These are phyloP conservation scores for Nesogale talazaci DNA, from an alignment of 2,113 vertebrate species.

Conservation along the genomic window DNA sequence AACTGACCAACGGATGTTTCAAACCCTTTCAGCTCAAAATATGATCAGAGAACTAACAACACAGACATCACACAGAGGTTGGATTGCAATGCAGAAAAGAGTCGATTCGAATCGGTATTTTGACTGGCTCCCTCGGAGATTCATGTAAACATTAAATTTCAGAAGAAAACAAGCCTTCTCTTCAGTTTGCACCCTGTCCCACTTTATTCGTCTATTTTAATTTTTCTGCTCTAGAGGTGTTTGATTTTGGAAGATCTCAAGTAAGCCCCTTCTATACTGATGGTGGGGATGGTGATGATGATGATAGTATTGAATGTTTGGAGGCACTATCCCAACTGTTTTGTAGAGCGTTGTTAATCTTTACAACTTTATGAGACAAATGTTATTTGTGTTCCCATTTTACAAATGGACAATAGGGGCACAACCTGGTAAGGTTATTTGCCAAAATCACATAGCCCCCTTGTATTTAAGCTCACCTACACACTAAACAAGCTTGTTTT, in stretches of 20 bases:
- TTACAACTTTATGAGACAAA: neutral
- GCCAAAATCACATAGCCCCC: neutral
- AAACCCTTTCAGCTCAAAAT: neutral
- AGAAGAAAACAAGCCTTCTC: conserved; percentile 16
- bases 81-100: neutral
- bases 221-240: neutral
- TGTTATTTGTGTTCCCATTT: neutral
- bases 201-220: neutral
- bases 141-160: conserved; percentile 2
- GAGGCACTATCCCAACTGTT: neutral
- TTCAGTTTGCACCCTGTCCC: conserved; percentile 1
- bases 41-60: neutral
- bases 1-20: conserved; percentile 41
- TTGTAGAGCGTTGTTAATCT: neutral
- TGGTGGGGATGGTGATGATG: neutral
- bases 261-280: neutral
- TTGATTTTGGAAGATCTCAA: conserved; percentile 26
- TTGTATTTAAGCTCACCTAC: neutral
- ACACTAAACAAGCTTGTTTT: neutral
- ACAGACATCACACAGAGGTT: neutral
- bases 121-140: conserved; percentile 6
- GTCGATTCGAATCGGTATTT: conserved; percentile 39
- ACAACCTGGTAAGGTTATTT: neutral
- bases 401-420: neutral
- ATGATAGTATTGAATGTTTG: neutral